Evolutionary conservation across 1,140 invertebrate genomes (phyloP).

Genomic region (Contarinia nasturtii): DNA sequence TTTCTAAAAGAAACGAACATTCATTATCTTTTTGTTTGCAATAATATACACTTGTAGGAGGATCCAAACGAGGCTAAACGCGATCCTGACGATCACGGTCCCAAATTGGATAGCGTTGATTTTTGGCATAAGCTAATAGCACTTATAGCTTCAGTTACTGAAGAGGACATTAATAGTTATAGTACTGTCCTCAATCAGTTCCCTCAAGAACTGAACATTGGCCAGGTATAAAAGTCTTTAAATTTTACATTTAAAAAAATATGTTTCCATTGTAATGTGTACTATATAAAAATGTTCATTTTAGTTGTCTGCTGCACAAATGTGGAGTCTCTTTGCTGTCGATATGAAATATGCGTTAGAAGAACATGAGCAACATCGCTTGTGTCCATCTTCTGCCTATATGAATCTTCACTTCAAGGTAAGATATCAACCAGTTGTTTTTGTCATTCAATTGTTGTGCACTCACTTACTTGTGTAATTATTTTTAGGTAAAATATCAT

Average conservation of each 20-base stretch:
- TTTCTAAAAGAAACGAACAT: too few species aligned
- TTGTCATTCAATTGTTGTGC: conserved; percentile 2
- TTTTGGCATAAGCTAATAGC: conserved; percentile 99
- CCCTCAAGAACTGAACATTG: conserved; percentile 79
- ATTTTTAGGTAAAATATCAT: conserved; percentile 94
- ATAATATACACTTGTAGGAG: too few species aligned
- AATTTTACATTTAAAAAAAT: not conserved
- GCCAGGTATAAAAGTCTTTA: conserved; percentile 36
- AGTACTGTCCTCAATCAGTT: conserved; percentile 97
- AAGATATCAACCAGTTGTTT: not conserved
- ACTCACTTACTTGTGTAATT: conserved; percentile 4
- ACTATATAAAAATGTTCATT: conserved; percentile 6
- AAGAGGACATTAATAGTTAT: conserved; percentile 96
- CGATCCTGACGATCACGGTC: conserved; percentile 75
- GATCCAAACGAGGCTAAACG: conserved; percentile 76
- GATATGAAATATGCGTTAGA: conserved; percentile 97
- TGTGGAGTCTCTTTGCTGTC: conserved; percentile 93
- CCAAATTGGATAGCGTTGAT: conserved; percentile 76
- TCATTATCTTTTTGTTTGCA: too few species aligned
- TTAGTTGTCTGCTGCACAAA: conserved; percentile 86
- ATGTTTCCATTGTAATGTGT: too few species aligned
- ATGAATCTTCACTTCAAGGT: conserved; percentile 98
- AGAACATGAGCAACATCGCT: conserved; percentile 88
- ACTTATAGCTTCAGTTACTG: conserved; percentile 93
- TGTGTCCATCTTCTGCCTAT: conserved; percentile 95